Base-by-base conservation (phyloP, 2,797 vertebrate genomes). In the Percopsis omiscomaycus region DNA sequence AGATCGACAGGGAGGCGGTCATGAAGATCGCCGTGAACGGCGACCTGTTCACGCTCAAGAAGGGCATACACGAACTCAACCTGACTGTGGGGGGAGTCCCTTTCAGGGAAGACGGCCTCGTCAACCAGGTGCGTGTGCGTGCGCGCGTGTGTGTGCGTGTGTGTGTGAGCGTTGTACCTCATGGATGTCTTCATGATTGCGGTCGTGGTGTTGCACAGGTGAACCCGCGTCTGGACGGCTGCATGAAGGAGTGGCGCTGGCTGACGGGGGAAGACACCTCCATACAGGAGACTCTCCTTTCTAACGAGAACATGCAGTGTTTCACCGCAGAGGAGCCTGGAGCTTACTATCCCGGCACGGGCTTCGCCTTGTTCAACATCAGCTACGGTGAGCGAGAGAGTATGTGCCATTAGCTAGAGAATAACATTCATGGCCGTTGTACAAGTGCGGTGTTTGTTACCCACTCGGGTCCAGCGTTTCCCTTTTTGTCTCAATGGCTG, bases 1-100 rank as follows among this genome's bases (percentile, higher is more conserved):
- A 98, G 86, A 95, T 98, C 3, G 95, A 98, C 91, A 93, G 87
- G 60, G 97, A 98, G 48, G 96, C 97, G 0, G 96, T 99, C 52
- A 99, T 99, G 96, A 98, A 97, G 91, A 98, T 99, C 0, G 94
- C 96, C 0, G 95, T 98, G 29, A 95, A 96, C 0, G 95, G 94
- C 14, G 93, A 95, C 64, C 89, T 99, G 68, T 99, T 98, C 72
- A 96, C 94, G 1, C 83, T 93, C 11, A 87, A 94, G 74, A 93
- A 94, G 84, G 95, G 95, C 52, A 88, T 98, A 64, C 96, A 98
- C 50, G 96, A 98, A 52, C 94, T 99, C 74, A 98, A 98, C 85
- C 92, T 99, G 27, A 99, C 96, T 0, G 95, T 99, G 13, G 97
- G 96, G 55, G 97, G 97, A 45, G 92, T 98, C 74, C 97, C 96